phyloP scores from a whole-genome alignment of 2,888 invertebrate species.

The Dasysyrphus albostriatus region DNA sequence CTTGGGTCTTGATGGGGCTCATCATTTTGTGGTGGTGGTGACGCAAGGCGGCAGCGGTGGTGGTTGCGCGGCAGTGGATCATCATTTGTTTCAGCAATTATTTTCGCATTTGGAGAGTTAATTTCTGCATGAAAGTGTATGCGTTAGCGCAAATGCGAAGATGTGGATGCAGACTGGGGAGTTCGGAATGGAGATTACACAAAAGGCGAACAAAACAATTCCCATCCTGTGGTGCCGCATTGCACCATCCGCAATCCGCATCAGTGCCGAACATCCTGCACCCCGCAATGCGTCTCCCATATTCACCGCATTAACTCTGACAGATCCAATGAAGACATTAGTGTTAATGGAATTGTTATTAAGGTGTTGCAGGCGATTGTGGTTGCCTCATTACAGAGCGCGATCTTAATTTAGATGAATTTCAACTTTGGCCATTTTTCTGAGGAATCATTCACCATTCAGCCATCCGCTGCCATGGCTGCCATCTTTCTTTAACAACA shows the following conservation, averaged over 20 bases:
- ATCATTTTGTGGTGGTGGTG: conserved; percentile 25
- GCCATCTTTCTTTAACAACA: conserved; percentile 27
- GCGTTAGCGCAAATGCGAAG: neutral
- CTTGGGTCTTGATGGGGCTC: neutral
- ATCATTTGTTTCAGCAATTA: conserved; percentile 82
- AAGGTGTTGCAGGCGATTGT: conserved; percentile 80
- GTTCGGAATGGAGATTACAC: conserved; percentile 21
- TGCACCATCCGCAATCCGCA: conserved; percentile 14
- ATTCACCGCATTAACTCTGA: conserved; percentile 78
- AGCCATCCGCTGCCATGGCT: neutral
- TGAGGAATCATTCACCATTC: conserved; percentile 54
- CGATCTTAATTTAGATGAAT: conserved; percentile 75
- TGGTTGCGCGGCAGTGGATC: conserved; percentile 52
- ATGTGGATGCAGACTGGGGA: neutral
- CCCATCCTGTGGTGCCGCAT: conserved; percentile 53
- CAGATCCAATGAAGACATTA: conserved; percentile 84
- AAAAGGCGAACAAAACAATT: conserved; percentile 51
- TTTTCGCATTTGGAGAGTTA: conserved; percentile 83
- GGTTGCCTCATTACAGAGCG: conserved; percentile 72
- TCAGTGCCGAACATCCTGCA: neutral
- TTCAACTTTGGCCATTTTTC: conserved; percentile 65
- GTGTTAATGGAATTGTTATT: conserved; percentile 84
- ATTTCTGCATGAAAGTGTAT: conserved; percentile 59
- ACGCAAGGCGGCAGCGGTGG: neutral
- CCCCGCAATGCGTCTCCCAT: conserved; percentile 3